Conservation (phyloP, 2,888 invertebrate species). For the Tetranychus truncatus region DNA sequence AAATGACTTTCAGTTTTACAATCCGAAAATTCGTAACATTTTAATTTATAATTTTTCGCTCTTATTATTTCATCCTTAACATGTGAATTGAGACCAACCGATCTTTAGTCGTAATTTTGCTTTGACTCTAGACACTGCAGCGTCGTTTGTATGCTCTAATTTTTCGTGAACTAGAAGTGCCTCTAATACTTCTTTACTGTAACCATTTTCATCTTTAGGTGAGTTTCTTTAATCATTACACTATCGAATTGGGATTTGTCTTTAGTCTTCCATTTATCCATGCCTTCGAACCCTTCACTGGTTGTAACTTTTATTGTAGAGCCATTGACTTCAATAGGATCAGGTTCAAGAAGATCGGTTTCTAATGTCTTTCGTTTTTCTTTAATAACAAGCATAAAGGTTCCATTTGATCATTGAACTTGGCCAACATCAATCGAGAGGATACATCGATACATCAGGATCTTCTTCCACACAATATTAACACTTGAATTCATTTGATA, state of each 20-base stretch:
- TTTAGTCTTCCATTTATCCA: conserved; percentile 4
- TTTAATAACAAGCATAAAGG: no score
- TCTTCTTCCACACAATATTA: conserved; percentile 88
- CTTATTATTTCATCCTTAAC: no score
- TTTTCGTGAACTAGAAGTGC: conserved; percentile 73
- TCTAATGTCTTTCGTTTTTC: no score
- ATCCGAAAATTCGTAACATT: no score
- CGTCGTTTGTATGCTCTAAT: conserved; percentile 60
- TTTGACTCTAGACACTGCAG: conserved; percentile 45
- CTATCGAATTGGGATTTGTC: conserved; percentile 5
- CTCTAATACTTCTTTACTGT: conserved; percentile 57
- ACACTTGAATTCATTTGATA: conserved; percentile 63
- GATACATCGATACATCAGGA: conserved; percentile 67
- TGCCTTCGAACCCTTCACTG: neutral
- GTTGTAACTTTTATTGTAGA: conserved; percentile 14
- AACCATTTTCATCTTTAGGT: conserved; percentile 37
- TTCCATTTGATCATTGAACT: conserved; percentile 83
- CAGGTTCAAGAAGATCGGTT: conserved; percentile 81
- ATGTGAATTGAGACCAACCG: neutral
- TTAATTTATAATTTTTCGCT: no score
- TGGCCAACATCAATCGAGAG: conserved; percentile 66
- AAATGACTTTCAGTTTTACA: no score
- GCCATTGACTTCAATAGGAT: conserved; percentile 42
- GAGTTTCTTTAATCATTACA: conserved; percentile 33
- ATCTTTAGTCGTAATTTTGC: neutral